Conservation (phyloP, 2,888 invertebrate genomes). For the Xestoiulus laeticollis region DNA sequence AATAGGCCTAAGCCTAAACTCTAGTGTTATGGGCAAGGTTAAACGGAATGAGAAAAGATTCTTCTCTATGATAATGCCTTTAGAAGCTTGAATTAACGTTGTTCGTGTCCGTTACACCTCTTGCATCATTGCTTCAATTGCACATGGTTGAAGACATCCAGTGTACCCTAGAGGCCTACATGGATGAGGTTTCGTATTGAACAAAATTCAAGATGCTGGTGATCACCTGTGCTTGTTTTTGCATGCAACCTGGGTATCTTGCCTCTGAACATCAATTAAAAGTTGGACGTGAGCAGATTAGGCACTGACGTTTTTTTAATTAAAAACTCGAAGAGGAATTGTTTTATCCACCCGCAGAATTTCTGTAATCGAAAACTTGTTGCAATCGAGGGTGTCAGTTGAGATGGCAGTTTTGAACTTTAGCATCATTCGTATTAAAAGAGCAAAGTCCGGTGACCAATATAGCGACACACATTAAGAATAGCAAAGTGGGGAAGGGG, state of each 20-base stretch:
- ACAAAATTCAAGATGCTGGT: background rate
- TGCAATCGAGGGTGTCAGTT: background rate
- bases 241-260: background rate
- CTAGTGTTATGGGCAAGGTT: constrained; percentile 40
- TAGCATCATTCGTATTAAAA: background rate
- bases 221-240: constrained; percentile 25
- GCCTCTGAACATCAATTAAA: background rate
- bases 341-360: background rate
- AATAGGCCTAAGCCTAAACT: constrained; percentile 21
- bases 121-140: background rate
- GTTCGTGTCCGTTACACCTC: background rate
- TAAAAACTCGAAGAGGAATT: background rate
- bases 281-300: background rate
- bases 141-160: background rate
- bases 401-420: constrained; percentile 15
- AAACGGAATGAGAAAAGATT: background rate
- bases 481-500: background rate
- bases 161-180: background rate
- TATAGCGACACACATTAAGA: background rate
- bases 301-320: background rate
- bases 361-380: background rate
- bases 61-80: background rate
- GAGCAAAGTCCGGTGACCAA: constrained; percentile 19
- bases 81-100: background rate
- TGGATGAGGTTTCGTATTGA: background rate